phyloP scores from a whole-genome alignment of 2,797 vertebrate genomes.

The Lacerta viridis region DNA sequence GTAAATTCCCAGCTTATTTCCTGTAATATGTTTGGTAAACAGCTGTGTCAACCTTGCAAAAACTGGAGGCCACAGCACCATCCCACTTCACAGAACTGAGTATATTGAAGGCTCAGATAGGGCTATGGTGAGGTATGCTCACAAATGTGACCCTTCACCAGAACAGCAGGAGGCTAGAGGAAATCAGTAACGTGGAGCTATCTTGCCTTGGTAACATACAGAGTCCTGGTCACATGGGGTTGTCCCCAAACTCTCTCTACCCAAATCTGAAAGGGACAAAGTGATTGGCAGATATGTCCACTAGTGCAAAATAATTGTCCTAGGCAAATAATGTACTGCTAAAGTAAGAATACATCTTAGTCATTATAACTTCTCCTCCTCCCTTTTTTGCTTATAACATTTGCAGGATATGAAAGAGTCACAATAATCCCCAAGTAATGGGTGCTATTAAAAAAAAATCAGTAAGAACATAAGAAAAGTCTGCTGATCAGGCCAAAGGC shows the following conservation, averaged over 20 bases:
- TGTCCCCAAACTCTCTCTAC: neutral
- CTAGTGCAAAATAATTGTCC: neutral
- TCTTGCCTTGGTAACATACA: neutral
- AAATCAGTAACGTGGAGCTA: neutral
- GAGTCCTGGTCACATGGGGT: neutral
- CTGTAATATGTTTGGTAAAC: conserved; percentile 1
- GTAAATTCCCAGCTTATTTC: conserved; percentile 9
- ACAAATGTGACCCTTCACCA: neutral
- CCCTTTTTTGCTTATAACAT: neutral
- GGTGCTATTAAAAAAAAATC: neutral
- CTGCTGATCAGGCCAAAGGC: too few species aligned
- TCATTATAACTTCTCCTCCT: neutral
- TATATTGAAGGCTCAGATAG: conserved; percentile 1
- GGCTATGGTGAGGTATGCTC: neutral
- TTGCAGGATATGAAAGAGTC: neutral
- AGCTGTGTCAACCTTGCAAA: conserved; percentile 1
- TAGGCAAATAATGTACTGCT: neutral
- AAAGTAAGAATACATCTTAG: neutral
- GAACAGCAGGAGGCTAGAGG: neutral
- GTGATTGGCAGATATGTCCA: too few species aligned
- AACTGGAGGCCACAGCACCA: conserved; percentile 3
- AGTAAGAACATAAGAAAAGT: too few species aligned
- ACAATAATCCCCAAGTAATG: neutral
- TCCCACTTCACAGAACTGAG: conserved; percentile 1
- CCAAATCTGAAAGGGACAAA: neutral